These are phyloP conservation scores for Hydrotaea diabolus DNA, from an alignment of 2,888 invertebrate species.

Conservation along the genomic window DNA sequence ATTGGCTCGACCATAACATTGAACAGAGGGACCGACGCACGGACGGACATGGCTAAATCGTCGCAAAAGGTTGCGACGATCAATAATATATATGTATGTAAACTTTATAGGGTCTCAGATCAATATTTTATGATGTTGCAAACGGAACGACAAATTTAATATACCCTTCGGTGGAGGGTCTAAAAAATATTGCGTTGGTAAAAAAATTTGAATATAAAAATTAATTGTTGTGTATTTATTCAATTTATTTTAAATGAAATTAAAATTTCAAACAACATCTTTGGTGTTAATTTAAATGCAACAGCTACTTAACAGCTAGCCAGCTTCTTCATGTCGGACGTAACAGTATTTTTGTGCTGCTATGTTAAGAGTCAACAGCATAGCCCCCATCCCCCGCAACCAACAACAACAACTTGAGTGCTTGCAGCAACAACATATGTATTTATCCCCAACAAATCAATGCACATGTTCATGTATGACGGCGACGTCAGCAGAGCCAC, in stretches of 20 bases:
- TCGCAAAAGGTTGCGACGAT: too few species aligned
- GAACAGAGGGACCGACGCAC: too few species aligned
- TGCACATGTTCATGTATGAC: conserved; percentile 1
- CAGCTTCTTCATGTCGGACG: neutral
- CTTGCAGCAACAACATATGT: conserved; percentile 4
- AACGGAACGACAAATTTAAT: too few species aligned
- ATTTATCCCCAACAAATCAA: neutral
- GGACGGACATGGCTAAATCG: too few species aligned
- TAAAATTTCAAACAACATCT: neutral
- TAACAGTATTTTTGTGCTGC: neutral
- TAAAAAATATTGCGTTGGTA: too few species aligned
- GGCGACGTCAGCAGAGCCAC: neutral
- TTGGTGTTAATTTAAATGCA: neutral
- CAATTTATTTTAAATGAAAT: neutral
- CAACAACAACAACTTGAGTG: neutral
- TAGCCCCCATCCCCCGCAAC: neutral
- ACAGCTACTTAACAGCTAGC: neutral
- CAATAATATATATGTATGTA: too few species aligned
- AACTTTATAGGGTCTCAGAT: too few species aligned
- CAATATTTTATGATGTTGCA: too few species aligned
- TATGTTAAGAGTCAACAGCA: neutral
- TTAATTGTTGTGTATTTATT: neutral
- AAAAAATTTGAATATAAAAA: too few species aligned
- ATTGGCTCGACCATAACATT: too few species aligned
- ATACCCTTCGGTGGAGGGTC: too few species aligned